Evolutionary conservation across 2,797 vertebrate genomes (phyloP), one percentile per base, ranked within the genome.

Genomic region (Centroberyx gerrardi): DNA sequence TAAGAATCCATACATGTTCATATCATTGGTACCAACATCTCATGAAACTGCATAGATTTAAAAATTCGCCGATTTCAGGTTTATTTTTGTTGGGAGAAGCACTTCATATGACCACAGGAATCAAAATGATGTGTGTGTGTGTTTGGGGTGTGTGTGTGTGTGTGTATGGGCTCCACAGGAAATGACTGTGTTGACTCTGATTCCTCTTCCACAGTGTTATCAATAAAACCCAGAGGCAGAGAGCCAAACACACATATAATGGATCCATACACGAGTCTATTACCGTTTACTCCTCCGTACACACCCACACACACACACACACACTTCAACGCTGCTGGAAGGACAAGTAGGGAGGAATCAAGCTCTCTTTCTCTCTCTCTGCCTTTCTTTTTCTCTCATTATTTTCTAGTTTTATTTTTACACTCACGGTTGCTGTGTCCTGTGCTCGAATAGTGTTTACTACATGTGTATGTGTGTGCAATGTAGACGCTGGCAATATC

Each of bases 141-240:
- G 22, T 22, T 22, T 22, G 22, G 22, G 22, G 6, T 73, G 28
- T 12, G 12, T 62, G 22, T 42, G 22, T 27, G 51, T 63, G 46
- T 46, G 48, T 46, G 8, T 40, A 40, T 40, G 31, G 31, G 31
- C 36, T 3, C 1, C 3, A 18, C 48, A 55, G 59, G 69, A 78
- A 72, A 77, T 62, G 5, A 53, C 44, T 40, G 40, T 33, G 66
- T 54, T 18, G 60, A 62, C 51, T 64, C 14, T 17, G 29, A 42
- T 67, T 65, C n/a, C 17, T 74, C 40, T 42, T 59, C 36, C 31
- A 36, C 17, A 66, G 3, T n/a, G 6, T 46, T 66, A 59, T 78
- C 56, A 67, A 81, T 83, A 53, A 61, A 64, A 71, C 40, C 40
- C 46, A 33, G 51, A 36, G 54, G 63, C 58, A 64, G 36, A 52